Conservation (phyloP, 1,140 invertebrate species). For the Periplaneta americana region DNA sequence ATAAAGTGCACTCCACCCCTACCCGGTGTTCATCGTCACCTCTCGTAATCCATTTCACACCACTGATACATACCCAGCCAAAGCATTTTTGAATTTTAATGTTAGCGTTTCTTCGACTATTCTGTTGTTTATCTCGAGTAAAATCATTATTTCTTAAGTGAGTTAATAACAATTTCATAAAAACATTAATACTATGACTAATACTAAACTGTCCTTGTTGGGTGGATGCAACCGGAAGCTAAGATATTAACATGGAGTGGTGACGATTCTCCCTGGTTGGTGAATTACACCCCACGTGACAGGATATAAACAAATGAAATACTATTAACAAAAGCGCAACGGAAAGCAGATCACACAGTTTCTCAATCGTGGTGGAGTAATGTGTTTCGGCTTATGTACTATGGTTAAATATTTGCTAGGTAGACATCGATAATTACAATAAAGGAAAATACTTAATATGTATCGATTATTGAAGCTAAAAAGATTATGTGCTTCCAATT, state of each 20-base stretch:
- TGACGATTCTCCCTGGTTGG: background rate
- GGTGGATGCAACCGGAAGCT: slow-evolving; percentile 16
- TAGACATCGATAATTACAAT: background rate
- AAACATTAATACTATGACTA: slow-evolving; percentile 14
- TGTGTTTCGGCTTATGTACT: background rate
- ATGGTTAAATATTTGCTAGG: background rate
- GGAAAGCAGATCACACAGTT: background rate
- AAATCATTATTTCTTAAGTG: slow-evolving; percentile 71
- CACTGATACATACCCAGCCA: slow-evolving; percentile 76
- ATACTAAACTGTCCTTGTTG: slow-evolving; percentile 7
- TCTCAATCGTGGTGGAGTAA: background rate
- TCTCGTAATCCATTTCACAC: background rate
- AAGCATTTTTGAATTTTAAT: slow-evolving; percentile 91
- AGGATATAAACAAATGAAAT: background rate
- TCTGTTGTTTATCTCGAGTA: slow-evolving; percentile 97
- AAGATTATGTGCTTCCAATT: background rate
- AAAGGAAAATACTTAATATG: background rate
- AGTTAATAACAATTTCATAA: slow-evolving; percentile 12
- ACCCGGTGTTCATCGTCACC: background rate
- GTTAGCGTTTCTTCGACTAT: slow-evolving; percentile 94
- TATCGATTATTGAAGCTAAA: background rate
- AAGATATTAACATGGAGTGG: slow-evolving; percentile 5
- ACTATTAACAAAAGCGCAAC: background rate
- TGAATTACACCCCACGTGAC: background rate
- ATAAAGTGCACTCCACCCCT: background rate